Evolutionary conservation across 2,797 vertebrate genomes (phyloP).

Genomic region (Sebastes elongatus): DNA sequence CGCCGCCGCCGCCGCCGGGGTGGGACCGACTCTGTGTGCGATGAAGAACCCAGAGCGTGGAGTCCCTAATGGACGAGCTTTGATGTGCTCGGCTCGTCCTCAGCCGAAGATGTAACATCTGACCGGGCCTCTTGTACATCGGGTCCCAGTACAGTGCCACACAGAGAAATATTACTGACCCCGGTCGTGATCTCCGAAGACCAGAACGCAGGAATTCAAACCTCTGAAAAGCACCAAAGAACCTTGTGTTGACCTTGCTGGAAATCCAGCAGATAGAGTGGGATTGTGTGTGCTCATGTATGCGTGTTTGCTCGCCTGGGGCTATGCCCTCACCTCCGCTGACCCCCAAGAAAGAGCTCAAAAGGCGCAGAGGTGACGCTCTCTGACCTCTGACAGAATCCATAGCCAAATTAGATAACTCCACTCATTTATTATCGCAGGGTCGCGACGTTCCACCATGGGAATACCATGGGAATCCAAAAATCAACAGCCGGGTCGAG

Average conservation of each 20-base stretch:
- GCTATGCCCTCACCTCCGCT: conserved; percentile 68
- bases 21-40: conserved; percentile 31
- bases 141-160: conserved; percentile 13
- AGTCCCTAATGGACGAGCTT: conserved; percentile 44
- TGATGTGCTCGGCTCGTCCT: conserved; percentile 51
- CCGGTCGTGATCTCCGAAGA: conserved; percentile 21
- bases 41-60: conserved; percentile 37
- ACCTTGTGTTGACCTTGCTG: conserved; percentile 55
- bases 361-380: conserved; percentile 59
- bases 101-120: conserved; percentile 20
- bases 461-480: conserved; percentile 46
- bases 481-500: conserved; percentile 30
- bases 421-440: conserved; percentile 64
- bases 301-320: conserved; percentile 59
- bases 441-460: conserved; percentile 29
- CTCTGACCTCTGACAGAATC: conserved; percentile 66
- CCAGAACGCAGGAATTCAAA: conserved; percentile 31
- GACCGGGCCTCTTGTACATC: neutral
- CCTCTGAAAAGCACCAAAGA: conserved; percentile 21
- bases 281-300: conserved; percentile 36
- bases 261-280: conserved; percentile 43
- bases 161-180: conserved; percentile 44
- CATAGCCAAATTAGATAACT: conserved; percentile 68
- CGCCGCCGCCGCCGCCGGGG: neutral
- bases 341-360: conserved; percentile 66